Conservation (phyloP, 2,797 vertebrate genomes). For the Sciurus vulgaris region DNA sequence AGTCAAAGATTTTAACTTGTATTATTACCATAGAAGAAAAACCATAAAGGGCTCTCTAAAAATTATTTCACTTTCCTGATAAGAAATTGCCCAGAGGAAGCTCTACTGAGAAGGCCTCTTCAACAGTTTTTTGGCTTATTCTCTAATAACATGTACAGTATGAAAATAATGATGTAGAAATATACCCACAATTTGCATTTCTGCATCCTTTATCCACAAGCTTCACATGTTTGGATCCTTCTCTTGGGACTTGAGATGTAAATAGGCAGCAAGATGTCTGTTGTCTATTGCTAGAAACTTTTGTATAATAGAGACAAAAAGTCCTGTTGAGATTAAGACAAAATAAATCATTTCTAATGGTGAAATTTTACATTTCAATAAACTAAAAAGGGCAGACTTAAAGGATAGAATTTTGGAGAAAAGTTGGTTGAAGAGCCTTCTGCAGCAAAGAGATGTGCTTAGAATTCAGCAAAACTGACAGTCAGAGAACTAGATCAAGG, state of each 20-base stretch:
- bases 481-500: not conserved
- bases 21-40: not conserved
- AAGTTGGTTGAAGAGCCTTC: not conserved
- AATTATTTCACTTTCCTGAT: not conserved
- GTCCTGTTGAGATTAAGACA: not conserved
- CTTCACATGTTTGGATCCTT: not conserved
- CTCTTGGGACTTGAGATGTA: not conserved
- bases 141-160: not conserved
- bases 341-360: not conserved
- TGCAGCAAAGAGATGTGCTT: not conserved
- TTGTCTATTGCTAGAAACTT: not conserved
- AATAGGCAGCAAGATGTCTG: not conserved
- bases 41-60: not conserved
- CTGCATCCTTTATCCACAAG: not conserved
- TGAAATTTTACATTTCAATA: not conserved
- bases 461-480: conserved; percentile 3
- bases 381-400: not conserved
- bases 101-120: not conserved
- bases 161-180: not conserved
- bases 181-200: not conserved
- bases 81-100: not conserved
- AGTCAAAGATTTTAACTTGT: not conserved
- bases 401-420: not conserved
- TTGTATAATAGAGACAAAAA: not conserved
- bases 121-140: not conserved